These are phyloP conservation scores for Clarias platycephalus DNA, from an alignment of 2,797 vertebrate species.

Conservation along the genomic window DNA sequence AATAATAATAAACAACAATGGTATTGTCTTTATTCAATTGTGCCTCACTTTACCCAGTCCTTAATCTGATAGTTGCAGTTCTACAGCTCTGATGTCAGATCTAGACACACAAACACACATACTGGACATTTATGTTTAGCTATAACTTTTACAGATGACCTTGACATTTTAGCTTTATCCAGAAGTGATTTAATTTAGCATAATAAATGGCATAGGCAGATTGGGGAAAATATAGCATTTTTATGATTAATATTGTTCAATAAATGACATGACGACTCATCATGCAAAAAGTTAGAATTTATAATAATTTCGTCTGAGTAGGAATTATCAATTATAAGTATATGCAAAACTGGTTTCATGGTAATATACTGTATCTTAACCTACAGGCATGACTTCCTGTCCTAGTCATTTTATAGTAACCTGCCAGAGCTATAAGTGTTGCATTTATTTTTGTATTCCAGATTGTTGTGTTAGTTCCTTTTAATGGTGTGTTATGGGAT, in stretches of 20 bases:
- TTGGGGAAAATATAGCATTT: background rate
- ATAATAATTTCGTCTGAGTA: background rate
- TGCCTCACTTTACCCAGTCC: background rate
- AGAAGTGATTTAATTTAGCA: background rate
- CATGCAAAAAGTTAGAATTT: background rate
- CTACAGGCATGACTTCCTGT: background rate
- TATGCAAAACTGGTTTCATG: background rate
- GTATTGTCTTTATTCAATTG: background rate
- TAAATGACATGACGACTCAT: background rate
- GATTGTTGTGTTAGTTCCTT: conserved; percentile 23
- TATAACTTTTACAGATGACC: background rate
- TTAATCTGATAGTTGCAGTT: background rate
- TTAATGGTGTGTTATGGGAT: conserved; percentile 35
- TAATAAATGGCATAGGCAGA: background rate
- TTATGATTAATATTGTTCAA: background rate
- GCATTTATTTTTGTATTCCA: background rate
- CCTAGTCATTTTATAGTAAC: background rate
- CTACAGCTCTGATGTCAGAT: background rate
- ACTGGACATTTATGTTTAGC: background rate
- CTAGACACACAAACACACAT: background rate
- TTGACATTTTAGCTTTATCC: background rate
- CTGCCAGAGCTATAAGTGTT: background rate
- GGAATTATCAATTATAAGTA: background rate
- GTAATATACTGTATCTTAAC: background rate
- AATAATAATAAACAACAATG: background rate